Conservation (phyloP, 2,888 invertebrate species). For the Pseudococcus jackbeardsleyi region DNA sequence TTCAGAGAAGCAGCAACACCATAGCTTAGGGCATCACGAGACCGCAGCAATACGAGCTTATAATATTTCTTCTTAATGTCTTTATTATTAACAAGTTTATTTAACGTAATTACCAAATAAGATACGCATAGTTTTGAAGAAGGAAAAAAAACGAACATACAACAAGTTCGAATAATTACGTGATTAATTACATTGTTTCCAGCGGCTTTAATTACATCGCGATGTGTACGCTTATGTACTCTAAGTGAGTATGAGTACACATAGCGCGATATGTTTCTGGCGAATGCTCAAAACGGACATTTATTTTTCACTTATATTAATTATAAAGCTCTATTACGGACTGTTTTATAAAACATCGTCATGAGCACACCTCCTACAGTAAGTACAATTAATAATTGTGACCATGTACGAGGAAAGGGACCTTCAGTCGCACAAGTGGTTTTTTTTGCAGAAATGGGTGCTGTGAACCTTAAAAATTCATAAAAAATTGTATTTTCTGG, state of each 20-base stretch:
- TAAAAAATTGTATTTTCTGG: no score
- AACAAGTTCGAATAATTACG: constrained; percentile 36
- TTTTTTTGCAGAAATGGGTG: no score
- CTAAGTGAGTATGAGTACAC: background rate
- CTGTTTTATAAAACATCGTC: constrained; percentile 32
- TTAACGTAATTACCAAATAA: constrained; percentile 19
- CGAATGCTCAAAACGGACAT: constrained; percentile 35
- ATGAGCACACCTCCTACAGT: background rate
- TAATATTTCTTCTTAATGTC: constrained; percentile 20
- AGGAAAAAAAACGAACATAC: background rate
- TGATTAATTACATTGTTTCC: constrained; percentile 51
- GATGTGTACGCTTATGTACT: background rate
- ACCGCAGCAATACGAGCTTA: background rate
- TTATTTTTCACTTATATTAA: constrained; percentile 45
- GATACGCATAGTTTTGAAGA: background rate
- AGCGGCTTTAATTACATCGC: constrained; percentile 21
- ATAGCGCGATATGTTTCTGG: background rate
- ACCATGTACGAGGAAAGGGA: background rate
- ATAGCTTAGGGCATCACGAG: no score
- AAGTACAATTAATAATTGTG: background rate
- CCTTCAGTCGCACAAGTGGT: background rate
- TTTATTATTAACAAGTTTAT: constrained; percentile 35
- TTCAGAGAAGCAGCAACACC: no score
- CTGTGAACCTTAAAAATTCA: no score
- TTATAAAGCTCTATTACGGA: background rate